Evolutionary conservation across 2,113 vertebrate species (phyloP).

Genomic region (Columba janthina): DNA sequence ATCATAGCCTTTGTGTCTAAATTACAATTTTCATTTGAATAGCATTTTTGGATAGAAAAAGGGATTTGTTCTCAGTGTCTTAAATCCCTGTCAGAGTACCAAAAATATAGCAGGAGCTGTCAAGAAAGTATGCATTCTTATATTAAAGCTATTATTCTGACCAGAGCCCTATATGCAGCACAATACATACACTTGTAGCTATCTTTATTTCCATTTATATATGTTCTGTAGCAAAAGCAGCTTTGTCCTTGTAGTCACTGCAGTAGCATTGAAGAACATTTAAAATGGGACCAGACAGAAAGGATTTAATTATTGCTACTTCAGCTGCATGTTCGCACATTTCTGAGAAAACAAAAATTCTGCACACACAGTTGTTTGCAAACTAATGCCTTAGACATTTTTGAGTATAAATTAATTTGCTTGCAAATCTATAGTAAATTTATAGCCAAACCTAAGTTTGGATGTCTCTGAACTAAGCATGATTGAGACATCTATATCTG

Average conservation of each 20-base stretch:
- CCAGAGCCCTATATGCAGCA: background rate
- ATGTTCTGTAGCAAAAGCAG: background rate
- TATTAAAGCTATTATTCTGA: constrained; percentile 3
- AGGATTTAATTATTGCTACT: constrained; percentile 23
- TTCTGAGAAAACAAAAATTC: background rate
- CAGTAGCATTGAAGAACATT: background rate
- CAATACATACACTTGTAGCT: background rate
- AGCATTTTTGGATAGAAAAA: background rate
- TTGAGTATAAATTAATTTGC: background rate
- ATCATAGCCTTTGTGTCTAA: constrained; percentile 7
- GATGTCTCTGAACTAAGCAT: background rate
- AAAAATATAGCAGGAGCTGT: constrained; percentile 4
- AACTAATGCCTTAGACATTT: background rate
- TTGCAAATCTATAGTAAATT: background rate
- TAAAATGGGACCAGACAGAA: background rate
- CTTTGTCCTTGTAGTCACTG: constrained; percentile 10
- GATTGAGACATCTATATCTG: background rate
- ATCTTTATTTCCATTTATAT: constrained; percentile 21
- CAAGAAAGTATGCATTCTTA: background rate
- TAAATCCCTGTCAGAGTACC: background rate
- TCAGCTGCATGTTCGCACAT: accelerated
- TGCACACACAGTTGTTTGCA: background rate
- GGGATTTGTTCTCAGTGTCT: constrained; percentile 19
- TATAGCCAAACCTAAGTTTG: background rate
- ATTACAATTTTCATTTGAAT: constrained; percentile 56